Evolutionary conservation across 2,797 vertebrate genomes (phyloP).

Genomic region (Taeniopygia guttata): DNA sequence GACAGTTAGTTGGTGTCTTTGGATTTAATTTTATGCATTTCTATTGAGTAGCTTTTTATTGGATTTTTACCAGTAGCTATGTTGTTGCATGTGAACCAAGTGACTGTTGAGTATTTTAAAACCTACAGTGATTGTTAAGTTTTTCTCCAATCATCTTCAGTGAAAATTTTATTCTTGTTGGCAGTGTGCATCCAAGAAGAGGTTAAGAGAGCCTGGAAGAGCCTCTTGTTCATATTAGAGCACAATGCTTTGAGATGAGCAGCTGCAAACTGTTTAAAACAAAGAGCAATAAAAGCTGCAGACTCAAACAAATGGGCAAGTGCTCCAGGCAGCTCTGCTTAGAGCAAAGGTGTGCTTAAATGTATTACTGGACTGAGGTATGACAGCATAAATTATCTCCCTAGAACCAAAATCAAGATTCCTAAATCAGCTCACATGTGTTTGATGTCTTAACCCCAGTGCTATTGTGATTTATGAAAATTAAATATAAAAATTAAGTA

Average conservation of each 20-base stretch:
- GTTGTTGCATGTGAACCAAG: background rate
- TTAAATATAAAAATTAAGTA: background rate
- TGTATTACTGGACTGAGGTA: background rate
- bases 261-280: background rate
- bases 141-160: background rate
- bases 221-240: rapidly evolving
- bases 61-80: background rate
- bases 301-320: background rate
- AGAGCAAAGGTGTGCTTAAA: background rate
- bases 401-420: background rate
- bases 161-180: background rate
- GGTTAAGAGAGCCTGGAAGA: background rate
- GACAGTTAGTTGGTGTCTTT: background rate
- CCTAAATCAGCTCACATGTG: background rate
- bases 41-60: background rate
- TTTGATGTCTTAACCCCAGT: background rate
- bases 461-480: background rate
- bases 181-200: background rate
- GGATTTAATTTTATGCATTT: background rate
- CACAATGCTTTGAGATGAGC: background rate
- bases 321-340: background rate
- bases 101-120: background rate
- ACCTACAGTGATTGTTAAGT: background rate
- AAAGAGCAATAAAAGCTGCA: background rate
- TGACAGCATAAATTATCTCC: background rate